A percentile compares a stretch with the other conserved stretches of the same genome.
phyloP scores from a whole-genome alignment of 2,888 invertebrate species.

The Leuctra nigra region DNA sequence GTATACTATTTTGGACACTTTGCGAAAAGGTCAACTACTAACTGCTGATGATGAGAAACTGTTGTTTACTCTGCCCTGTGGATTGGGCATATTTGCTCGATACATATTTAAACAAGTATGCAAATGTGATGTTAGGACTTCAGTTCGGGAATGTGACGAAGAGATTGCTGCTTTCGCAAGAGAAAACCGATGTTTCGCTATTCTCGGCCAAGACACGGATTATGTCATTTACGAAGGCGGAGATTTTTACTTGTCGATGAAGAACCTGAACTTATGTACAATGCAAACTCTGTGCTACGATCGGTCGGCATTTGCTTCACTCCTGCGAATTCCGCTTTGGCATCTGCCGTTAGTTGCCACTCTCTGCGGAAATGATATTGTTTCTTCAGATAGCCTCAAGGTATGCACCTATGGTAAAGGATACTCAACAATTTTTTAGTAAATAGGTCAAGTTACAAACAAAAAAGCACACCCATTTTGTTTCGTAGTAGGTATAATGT shows the following conservation, averaged over 20 bases:
- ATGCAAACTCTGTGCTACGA: constrained; percentile 35
- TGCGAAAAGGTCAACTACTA: constrained; percentile 25
- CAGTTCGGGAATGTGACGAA: constrained; percentile 35
- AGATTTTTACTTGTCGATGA: constrained; percentile 35
- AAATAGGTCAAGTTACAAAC: too few species aligned
- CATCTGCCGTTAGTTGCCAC: constrained; percentile 35
- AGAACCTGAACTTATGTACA: constrained; percentile 32
- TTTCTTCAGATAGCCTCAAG: constrained; percentile 27
- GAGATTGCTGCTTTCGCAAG: constrained; percentile 35
- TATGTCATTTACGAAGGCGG: constrained; percentile 35
- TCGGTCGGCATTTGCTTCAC: constrained; percentile 31
- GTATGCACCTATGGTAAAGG: constrained; percentile 15
- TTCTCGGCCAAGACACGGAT: constrained; percentile 37
- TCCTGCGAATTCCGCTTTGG: constrained; percentile 30
- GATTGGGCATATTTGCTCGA: constrained; percentile 32
- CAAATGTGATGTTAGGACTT: constrained; percentile 33
- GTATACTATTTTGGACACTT: constrained; percentile 29
- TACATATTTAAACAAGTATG: constrained; percentile 32
- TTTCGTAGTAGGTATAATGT: too few species aligned
- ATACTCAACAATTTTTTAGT: background rate
- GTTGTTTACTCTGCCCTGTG: constrained; percentile 33
- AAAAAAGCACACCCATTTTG: too few species aligned
- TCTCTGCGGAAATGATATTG: constrained; percentile 34
- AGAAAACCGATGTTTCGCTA: constrained; percentile 34
- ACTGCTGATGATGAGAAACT: constrained; percentile 28